Conservation (phyloP, 1,140 invertebrate genomes). For the Cherax quadricarinatus region DNA sequence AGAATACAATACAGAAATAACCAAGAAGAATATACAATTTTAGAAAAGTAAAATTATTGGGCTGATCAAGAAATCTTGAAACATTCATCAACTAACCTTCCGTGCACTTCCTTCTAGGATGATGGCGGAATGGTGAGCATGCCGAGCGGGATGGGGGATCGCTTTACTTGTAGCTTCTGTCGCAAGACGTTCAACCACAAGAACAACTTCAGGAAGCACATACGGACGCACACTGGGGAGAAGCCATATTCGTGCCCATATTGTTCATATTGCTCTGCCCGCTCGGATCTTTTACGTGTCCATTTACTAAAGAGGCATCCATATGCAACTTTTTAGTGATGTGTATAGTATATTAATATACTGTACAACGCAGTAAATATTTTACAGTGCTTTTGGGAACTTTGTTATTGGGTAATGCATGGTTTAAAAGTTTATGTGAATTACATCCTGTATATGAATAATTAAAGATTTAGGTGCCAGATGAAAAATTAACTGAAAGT, state of each 20-base stretch:
- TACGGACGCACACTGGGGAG: constrained; percentile 62
- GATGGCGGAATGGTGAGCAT: constrained; percentile 52
- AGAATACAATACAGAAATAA: not conserved
- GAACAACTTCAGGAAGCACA: constrained; percentile 67
- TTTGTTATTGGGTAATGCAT: not conserved
- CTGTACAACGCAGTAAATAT: not conserved
- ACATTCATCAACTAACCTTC: constrained; percentile 46
- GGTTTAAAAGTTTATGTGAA: not conserved
- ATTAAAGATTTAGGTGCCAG: no score
- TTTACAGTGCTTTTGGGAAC: not conserved
- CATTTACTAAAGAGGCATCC: constrained; percentile 55
- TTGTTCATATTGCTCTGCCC: constrained; percentile 59
- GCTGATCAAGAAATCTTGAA: not conserved
- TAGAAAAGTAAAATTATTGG: not conserved
- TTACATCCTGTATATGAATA: not conserved
- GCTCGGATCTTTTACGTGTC: constrained; percentile 50
- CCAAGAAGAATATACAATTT: not conserved
- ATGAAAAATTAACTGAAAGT: no score
- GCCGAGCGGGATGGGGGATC: constrained; percentile 36
- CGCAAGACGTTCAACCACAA: constrained; percentile 67
- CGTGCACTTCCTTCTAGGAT: constrained; percentile 66
- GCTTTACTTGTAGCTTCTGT: constrained; percentile 68
- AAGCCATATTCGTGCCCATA: constrained; percentile 60
- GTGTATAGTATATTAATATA: not conserved
- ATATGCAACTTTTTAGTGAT: not conserved